Percentiles rank a stretch among this genome's conserved stretches.
Conservation (phyloP, 2,888 invertebrate genomes). For the Sminthurinus aureus region DNA sequence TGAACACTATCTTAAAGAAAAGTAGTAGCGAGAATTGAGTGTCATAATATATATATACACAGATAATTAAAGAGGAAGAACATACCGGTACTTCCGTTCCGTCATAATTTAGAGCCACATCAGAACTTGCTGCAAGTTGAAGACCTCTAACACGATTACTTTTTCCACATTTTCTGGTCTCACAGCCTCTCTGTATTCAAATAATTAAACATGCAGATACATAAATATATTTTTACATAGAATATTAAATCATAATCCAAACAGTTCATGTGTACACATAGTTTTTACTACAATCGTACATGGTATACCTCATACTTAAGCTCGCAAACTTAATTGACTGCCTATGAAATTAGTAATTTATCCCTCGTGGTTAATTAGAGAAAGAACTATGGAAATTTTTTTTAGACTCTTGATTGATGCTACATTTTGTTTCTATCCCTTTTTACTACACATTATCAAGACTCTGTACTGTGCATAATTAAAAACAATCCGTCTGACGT, state of each 20-base stretch:
- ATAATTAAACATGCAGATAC: too few relatives aligned
- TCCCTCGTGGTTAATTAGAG: conserved; percentile 9
- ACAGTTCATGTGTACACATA: neutral
- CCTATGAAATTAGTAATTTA: conserved; percentile 19
- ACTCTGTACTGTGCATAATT: too few relatives aligned
- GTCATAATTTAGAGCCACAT: conserved; percentile 23
- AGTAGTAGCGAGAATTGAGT: too few relatives aligned
- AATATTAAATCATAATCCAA: neutral
- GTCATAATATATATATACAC: too few relatives aligned
- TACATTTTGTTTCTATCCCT: too few relatives aligned
- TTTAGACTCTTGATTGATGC: too few relatives aligned
- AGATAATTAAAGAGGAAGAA: too few relatives aligned
- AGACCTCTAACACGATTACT: conserved; percentile 30
- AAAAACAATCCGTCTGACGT: too few relatives aligned
- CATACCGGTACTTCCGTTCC: conserved; percentile 45
- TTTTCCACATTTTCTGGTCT: conserved; percentile 33
- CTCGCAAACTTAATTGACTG: neutral
- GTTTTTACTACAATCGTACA: neutral
- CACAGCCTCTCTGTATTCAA: conserved; percentile 13
- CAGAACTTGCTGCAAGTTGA: conserved; percentile 27
- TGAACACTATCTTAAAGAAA: too few relatives aligned
- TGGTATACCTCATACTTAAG: neutral
- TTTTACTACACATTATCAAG: too few relatives aligned
- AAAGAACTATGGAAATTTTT: neutral
- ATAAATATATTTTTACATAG: too few relatives aligned